These are phyloP conservation scores for Cryptophagus acutangulus DNA, from an alignment of 2,888 invertebrate genomes.

Conservation along the genomic window DNA sequence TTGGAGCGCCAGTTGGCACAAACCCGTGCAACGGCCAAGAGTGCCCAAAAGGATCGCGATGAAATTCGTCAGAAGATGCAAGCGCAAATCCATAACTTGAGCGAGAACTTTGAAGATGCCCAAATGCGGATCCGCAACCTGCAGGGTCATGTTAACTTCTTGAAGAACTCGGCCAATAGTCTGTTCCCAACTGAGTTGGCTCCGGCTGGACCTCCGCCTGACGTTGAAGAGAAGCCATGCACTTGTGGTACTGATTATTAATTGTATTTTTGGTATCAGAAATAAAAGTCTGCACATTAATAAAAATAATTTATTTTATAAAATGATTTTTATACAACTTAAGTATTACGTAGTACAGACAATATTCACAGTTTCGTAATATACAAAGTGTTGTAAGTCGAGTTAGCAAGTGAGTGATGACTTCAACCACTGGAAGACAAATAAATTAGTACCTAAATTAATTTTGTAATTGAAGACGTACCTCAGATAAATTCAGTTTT, in stretches of 20 bases:
- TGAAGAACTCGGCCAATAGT: constrained; percentile 49
- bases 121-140: constrained; percentile 60
- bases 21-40: constrained; percentile 58
- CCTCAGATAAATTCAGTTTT: constrained; percentile 76
- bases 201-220: constrained; percentile 7
- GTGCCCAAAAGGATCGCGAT: constrained; percentile 64
- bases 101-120: constrained; percentile 64
- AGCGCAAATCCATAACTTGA: constrained; percentile 60
- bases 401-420: constrained; percentile 62
- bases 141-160: constrained; percentile 59
- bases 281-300: background rate
- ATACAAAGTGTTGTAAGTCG: background rate
- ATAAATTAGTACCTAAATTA: constrained; percentile 26
- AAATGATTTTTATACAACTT: constrained; percentile 10
- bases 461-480: constrained; percentile 44
- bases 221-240: constrained; percentile 29
- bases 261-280: constrained; percentile 4
- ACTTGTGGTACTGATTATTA: constrained; percentile 33
- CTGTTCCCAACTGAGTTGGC: constrained; percentile 24
- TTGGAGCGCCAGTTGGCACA: constrained; percentile 63
- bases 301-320: constrained; percentile 1
- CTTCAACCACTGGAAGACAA: constrained; percentile 67
- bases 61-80: constrained; percentile 68
- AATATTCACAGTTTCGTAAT: constrained; percentile 9
- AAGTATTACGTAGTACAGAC: constrained; percentile 4